Conservation (phyloP, 2,888 invertebrate genomes). For the Drosophila hamatofila region DNA sequence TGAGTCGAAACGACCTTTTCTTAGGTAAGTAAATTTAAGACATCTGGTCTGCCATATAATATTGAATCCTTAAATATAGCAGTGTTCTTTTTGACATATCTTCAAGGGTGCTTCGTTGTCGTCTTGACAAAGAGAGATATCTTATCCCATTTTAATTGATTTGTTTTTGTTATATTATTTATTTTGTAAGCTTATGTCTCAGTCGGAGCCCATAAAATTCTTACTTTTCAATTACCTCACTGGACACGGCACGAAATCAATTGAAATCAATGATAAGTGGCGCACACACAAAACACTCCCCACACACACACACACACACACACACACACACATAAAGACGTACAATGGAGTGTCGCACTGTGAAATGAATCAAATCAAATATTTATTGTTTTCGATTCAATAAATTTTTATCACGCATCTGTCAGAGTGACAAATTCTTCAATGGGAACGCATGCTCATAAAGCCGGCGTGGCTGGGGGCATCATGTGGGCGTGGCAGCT, state of each 20-base stretch:
- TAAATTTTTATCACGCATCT: slow-evolving; percentile 78
- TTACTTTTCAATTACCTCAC: slow-evolving; percentile 68
- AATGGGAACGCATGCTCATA: slow-evolving; percentile 50
- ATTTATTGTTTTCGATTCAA: slow-evolving; percentile 79
- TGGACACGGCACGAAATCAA: slow-evolving; percentile 61
- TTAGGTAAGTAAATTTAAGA: too few relatives aligned
- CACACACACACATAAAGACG: slow-evolving; percentile 5
- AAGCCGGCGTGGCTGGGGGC: slow-evolving; percentile 22
- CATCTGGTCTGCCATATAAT: too few relatives aligned
- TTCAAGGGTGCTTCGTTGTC: background rate
- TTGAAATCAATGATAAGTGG: slow-evolving; percentile 63
- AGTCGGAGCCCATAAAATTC: slow-evolving; percentile 29
- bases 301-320: background rate
- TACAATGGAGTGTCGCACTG: slow-evolving; percentile 29
- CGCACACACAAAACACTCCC: slow-evolving; percentile 7
- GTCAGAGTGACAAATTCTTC: slow-evolving; percentile 51
- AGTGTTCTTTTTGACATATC: background rate
- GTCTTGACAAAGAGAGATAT: background rate
- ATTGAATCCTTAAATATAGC: background rate
- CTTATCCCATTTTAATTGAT: slow-evolving; percentile 6
- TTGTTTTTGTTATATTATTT: slow-evolving; percentile 7
- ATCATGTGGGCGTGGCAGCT: slow-evolving; percentile 34
- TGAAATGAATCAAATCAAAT: slow-evolving; percentile 80
- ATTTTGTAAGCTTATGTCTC: background rate
- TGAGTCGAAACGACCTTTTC: too few relatives aligned